Conservation (phyloP, 2,797 vertebrate species). For the Pitangus sulphuratus region DNA sequence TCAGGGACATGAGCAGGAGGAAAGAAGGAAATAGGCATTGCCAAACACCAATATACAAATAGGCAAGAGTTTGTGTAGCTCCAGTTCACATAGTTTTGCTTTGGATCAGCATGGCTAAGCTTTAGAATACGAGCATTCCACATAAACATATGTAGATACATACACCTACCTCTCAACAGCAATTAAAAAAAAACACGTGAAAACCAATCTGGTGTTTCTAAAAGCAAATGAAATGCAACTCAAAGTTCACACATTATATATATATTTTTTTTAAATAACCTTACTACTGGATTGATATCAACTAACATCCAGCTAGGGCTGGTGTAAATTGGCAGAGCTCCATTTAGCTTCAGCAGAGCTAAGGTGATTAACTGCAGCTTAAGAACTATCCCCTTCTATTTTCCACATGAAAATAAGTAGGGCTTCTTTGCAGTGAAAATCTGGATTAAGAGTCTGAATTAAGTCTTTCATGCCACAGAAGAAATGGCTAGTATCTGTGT, state of each 20-base stretch:
- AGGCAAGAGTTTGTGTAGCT: not conserved
- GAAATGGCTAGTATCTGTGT: not conserved
- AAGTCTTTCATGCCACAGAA: conserved; percentile 15
- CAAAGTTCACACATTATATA: not conserved
- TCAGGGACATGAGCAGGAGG: not conserved
- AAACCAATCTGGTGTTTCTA: not conserved
- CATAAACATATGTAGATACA: not conserved
- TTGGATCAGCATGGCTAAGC: not conserved
- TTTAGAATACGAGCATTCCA: not conserved
- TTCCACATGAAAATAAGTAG: conserved; percentile 63
- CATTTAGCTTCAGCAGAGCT: conserved; percentile 39
- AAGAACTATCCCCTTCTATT: conserved; percentile 62
- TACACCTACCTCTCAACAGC: not conserved
- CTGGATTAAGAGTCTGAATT: conserved; percentile 58
- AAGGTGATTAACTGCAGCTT: conserved; percentile 60
- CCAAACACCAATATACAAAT: not conserved
- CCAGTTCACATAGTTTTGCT: not conserved
- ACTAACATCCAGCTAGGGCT: not conserved
- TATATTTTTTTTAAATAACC: not conserved
- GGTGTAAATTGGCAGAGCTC: conserved; percentile 25
- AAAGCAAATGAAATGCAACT: not conserved
- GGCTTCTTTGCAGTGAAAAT: conserved; percentile 49
- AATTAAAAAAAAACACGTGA: not conserved
- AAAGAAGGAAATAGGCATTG: not conserved
- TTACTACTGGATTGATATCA: not conserved